Percentiles rank a stretch among this genome's conserved stretches.
phyloP scores from a whole-genome alignment of 2,797 vertebrate genomes.

The Coreius guichenoti region DNA sequence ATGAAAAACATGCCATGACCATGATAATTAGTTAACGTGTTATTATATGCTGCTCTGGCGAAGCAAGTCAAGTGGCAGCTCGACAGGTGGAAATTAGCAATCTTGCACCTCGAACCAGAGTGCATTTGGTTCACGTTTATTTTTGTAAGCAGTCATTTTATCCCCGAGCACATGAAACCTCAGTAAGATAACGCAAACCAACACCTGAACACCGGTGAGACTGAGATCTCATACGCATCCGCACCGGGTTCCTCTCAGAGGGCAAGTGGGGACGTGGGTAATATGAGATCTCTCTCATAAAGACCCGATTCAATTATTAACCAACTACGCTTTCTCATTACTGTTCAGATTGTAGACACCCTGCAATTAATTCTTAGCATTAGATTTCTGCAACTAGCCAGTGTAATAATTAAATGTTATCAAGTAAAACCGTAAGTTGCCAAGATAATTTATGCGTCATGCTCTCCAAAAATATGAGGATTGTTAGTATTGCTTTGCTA shows the following conservation, averaged over 20 bases:
- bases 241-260: conserved; percentile 13
- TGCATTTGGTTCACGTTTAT: conserved; percentile 30
- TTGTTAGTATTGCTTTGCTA: neutral
- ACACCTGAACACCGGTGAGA: neutral
- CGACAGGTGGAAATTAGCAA: conserved; percentile 51
- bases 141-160: conserved; percentile 29
- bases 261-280: conserved; percentile 15
- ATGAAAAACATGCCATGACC: conserved; percentile 28
- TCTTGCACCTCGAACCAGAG: conserved; percentile 19
- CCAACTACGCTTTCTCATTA: neutral
- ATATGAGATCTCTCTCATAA: neutral
- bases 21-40: conserved; percentile 34
- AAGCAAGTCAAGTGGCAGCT: conserved; percentile 42
- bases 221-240: neutral
- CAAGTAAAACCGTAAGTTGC: neutral
- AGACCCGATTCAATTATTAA: neutral
- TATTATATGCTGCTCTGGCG: conserved; percentile 40
- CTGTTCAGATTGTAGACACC: neutral
- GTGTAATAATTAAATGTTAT: conserved; percentile 8
- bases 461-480: neutral
- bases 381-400: neutral
- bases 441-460: neutral
- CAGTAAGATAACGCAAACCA: neutral
- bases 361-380: conserved; percentile 23
- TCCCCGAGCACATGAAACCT: neutral